phyloP scores from a whole-genome alignment of 2,113 vertebrate species.

The Hyaena hyaena region DNA sequence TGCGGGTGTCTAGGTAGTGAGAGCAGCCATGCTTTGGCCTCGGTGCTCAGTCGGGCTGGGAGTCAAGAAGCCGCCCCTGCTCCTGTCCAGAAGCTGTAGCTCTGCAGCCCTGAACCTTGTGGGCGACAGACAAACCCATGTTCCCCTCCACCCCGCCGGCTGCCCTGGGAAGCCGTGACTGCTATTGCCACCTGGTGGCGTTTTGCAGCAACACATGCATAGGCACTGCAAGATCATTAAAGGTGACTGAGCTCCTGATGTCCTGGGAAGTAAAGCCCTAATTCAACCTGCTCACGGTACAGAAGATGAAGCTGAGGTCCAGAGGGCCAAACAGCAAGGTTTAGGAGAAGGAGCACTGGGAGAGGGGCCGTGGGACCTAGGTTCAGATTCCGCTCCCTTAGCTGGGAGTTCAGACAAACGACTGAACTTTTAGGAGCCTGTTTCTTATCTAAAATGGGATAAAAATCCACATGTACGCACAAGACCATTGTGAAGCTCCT shows the following conservation, averaged over 20 bases:
- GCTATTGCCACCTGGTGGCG: conserved; percentile 84
- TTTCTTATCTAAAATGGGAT: conserved; percentile 1
- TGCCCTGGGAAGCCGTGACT: conserved; percentile 31
- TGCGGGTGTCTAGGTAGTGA: background rate
- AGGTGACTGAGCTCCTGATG: background rate
- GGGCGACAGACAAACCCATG: background rate
- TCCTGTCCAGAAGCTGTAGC: background rate
- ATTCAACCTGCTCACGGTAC: background rate
- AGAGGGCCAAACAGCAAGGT: background rate
- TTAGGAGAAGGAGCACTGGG: background rate
- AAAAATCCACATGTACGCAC: background rate
- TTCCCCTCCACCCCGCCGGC: fast-evolving
- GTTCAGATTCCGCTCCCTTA: background rate
- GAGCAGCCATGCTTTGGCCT: background rate
- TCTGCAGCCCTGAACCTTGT: background rate
- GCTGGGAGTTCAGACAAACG: background rate
- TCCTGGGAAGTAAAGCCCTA: background rate
- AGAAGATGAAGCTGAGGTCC: background rate
- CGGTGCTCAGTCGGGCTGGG: background rate
- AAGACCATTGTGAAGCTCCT: background rate
- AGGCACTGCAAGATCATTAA: fast-evolving
- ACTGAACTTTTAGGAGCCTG: background rate
- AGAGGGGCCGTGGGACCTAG: background rate
- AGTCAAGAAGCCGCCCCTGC: background rate
- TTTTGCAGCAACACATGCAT: background rate